A percentile compares a stretch with the other conserved stretches of the same genome.
These are phyloP conservation scores for Pelecanoides urinatrix DNA, from an alignment of 2,113 vertebrate species.

Conservation along the genomic window DNA sequence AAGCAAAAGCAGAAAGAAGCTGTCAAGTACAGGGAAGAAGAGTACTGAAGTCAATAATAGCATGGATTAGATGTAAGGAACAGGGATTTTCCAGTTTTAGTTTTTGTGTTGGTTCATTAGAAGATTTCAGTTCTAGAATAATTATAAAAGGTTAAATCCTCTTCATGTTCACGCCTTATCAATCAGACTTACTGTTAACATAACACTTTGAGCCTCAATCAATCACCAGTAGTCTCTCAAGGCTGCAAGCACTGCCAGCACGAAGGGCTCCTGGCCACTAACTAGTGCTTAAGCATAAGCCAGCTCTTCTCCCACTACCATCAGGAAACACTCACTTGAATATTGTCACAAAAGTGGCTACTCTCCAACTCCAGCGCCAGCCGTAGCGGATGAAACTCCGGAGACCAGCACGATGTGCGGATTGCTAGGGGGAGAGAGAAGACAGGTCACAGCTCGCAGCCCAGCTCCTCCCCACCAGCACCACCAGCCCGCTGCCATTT, in stretches of 20 bases:
- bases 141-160: neutral
- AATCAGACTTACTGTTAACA: neutral
- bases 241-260: neutral
- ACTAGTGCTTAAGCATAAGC: neutral
- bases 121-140: neutral
- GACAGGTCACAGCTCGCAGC: neutral
- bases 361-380: constrained; percentile 95
- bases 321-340: constrained; percentile 83
- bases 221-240: neutral
- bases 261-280: accelerated
- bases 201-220: neutral
- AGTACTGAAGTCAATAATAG: neutral
- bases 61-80: neutral
- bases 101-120: neutral
- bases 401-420: constrained; percentile 84
- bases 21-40: neutral
- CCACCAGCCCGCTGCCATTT: accelerated
- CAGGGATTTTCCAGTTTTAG: neutral
- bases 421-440: constrained; percentile 73
- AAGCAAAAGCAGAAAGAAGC: neutral
- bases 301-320: neutral
- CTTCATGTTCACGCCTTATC: accelerated
- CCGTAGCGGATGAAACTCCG: constrained; percentile 91
- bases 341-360: constrained; percentile 80
- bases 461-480: neutral